Evolutionary conservation across 2,797 vertebrate species (phyloP).

Genomic region (Cetoscarus ocellatus): DNA sequence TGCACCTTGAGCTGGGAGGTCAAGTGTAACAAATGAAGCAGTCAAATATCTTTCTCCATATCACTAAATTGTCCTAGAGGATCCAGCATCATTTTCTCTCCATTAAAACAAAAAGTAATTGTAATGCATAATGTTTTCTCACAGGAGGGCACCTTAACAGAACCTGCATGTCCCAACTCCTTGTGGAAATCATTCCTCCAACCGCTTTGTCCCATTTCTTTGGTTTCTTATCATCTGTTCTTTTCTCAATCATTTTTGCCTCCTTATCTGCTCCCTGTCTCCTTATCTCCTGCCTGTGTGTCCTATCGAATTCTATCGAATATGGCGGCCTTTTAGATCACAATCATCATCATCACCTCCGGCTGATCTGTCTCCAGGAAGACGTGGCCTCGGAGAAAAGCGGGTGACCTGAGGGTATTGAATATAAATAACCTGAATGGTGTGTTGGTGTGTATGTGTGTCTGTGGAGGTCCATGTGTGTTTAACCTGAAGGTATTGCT

Average conservation of each 20-base stretch:
- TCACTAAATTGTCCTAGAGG: neutral
- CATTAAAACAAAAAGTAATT: neutral
- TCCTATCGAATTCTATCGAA: slow-evolving; percentile 44
- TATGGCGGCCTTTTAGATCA: slow-evolving; percentile 22
- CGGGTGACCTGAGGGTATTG: slow-evolving; percentile 53
- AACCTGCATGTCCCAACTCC: slow-evolving; percentile 2
- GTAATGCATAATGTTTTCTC: neutral
- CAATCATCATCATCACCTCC: slow-evolving; percentile 25
- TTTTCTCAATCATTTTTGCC: slow-evolving; percentile 29
- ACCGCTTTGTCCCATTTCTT: neutral
- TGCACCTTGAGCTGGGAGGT: no score
- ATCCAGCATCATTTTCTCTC: neutral
- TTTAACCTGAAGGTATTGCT: slow-evolving; percentile 57
- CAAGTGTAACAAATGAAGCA: no score
- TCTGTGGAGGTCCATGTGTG: slow-evolving; percentile 21
- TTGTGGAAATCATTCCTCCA: neutral
- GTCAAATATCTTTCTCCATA: no score
- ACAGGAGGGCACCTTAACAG: neutral
- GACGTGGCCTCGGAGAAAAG: slow-evolving; percentile 45
- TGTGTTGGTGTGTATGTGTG: slow-evolving; percentile 16
- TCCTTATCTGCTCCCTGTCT: slow-evolving; percentile 33
- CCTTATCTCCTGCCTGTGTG: slow-evolving; percentile 28
- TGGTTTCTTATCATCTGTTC: slow-evolving; percentile 14
- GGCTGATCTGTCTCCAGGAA: slow-evolving; percentile 52
- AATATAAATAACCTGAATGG: slow-evolving; percentile 58